phyloP scores from a whole-genome alignment of 2,113 vertebrate species.

The Limnothrissa miodon region DNA sequence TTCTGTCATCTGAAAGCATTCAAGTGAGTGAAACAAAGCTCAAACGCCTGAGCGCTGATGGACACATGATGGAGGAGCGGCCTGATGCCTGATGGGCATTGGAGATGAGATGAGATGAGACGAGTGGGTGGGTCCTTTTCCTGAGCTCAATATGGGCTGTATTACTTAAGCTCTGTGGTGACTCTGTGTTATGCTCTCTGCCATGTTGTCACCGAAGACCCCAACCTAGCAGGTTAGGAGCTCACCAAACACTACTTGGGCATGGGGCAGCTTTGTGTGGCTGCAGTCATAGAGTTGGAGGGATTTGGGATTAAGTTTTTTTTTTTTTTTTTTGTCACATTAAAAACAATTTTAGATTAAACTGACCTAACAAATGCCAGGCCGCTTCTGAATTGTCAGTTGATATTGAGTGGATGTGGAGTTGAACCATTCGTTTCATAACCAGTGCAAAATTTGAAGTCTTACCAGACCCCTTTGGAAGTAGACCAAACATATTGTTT shows the following conservation, averaged over 20 bases:
- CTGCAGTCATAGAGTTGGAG: background rate
- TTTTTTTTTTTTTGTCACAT: background rate
- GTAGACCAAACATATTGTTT: no score
- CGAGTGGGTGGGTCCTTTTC: background rate
- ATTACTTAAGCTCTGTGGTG: background rate
- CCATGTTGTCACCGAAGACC: background rate
- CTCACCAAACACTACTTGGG: background rate
- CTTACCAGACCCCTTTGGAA: no score
- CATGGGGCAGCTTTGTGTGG: background rate
- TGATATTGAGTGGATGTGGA: no score
- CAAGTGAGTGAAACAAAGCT: background rate
- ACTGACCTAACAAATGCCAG: no score
- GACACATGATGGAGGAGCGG: background rate
- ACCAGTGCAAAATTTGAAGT: no score
- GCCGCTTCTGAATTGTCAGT: no score
- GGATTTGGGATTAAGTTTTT: background rate
- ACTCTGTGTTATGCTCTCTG: background rate
- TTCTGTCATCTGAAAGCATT: background rate
- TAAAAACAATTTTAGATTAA: background rate
- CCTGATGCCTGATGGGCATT: background rate
- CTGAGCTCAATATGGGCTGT: background rate
- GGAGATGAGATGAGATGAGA: background rate
- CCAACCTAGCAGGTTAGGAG: background rate
- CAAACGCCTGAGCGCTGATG: background rate
- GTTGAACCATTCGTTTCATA: no score